Evolutionary conservation across 53 echinoderm and acorn worm genomes (phyloP), one percentile per base, ranked within the genome.

Genomic region (Holothuria scabra): DNA sequence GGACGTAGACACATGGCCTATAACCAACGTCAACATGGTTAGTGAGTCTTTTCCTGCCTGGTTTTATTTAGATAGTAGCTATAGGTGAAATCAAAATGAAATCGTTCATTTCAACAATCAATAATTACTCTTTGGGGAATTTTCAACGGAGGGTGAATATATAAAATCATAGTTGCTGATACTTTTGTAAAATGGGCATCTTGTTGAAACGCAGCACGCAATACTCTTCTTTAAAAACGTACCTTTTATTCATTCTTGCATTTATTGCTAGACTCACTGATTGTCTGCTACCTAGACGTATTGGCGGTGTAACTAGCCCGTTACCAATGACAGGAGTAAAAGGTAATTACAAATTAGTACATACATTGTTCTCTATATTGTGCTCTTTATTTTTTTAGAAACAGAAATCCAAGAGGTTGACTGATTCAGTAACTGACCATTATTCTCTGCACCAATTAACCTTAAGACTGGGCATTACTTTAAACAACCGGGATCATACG

Each of bases 281-380:
- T 31, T 67, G 67, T 30, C 67, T 67, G 9, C 67, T 67, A 67
- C 67, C 67, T 67, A 67, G 67, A 67, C 31, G 67, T 67, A 67
- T 67, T 67, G 67, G 25, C 67, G 67, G 32, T 67, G 67, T 28
- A 67, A 67, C 67, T 67, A 67, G 67, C 67, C 67, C 8, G 28
- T 31, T 30, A 67, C 67, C 22, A 67, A 67, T 67, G 67, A 67
- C 4, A 67, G 67, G 67, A 31, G 67, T 67, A 9, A 9, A 67
- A 67, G 67, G 67, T 67, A 67, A 67, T 67, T 26, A 0, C 67
- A 31, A 67, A 67, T 67, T 30, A 67, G 67, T 31, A 67, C 28
- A 67, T 67, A 67, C 67, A 67, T 28, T 9, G 35, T n/a, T n/a
- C n/a, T n/a, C n/a, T n/a, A 35, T 35, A 35, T 67, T 67, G 67